Percentiles rank a stretch among this genome's conserved stretches.
Conservation (phyloP, 92 coral and sea anemone species). For the Siderastrea siderea region DNA sequence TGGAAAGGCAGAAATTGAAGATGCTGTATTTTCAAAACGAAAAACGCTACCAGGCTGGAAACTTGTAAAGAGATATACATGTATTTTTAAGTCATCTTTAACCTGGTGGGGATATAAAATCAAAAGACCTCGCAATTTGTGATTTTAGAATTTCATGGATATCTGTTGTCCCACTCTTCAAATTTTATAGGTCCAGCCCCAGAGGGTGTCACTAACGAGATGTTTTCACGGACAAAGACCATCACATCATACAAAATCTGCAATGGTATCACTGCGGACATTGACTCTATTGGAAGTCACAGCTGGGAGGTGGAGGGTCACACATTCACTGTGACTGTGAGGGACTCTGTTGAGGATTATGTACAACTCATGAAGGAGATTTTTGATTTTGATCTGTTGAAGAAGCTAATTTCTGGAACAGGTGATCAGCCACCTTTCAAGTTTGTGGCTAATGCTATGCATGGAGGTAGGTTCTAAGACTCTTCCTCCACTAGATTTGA, state of each 20-base stretch:
- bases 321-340: constrained; percentile 81
- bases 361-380: constrained; percentile 92
- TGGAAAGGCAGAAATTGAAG: too few relatives aligned
- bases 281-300: constrained; percentile 76
- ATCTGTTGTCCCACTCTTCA: neutral
- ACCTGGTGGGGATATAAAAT: too few relatives aligned
- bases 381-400: constrained; percentile 88
- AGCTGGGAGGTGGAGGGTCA: constrained; percentile 89
- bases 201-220: constrained; percentile 90
- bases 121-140: too few relatives aligned
- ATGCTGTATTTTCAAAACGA: too few relatives aligned
- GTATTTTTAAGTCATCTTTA: too few relatives aligned
- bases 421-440: constrained; percentile 72
- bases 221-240: constrained; percentile 72
- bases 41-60: too few relatives aligned
- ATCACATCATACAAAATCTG: constrained; percentile 90
- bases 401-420: constrained; percentile 69
- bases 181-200: constrained; percentile 90
- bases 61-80: too few relatives aligned
- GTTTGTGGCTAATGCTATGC: constrained; percentile 85
- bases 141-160: too few relatives aligned
- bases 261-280: constrained; percentile 76
- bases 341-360: constrained; percentile 94
- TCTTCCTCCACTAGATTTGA: neutral
- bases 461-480: constrained; percentile 78